phyloP scores from a whole-genome alignment of 2,888 invertebrate species.

The Synergus japonicus region DNA sequence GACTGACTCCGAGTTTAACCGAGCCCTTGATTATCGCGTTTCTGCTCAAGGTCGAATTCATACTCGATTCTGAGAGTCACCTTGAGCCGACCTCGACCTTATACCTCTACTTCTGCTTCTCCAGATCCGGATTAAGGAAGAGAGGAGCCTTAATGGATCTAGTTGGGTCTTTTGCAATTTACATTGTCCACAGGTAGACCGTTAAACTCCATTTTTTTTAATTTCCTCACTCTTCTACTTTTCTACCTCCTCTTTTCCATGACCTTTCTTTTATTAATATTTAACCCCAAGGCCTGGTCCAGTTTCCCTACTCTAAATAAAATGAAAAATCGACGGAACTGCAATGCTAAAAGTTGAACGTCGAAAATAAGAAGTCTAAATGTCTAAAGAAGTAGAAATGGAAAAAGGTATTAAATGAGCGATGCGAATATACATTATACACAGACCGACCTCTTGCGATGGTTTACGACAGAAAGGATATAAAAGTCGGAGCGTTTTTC shows the following conservation, averaged over 20 bases:
- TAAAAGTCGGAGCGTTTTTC: constrained; percentile 27
- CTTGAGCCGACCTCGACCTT: constrained; percentile 3
- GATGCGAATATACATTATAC: constrained; percentile 5
- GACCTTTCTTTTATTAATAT: too few species aligned
- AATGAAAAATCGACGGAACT: too few species aligned
- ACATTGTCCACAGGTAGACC: too few species aligned
- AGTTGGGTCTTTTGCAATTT: neutral
- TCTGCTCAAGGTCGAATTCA: constrained; percentile 5
- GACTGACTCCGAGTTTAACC: constrained; percentile 43
- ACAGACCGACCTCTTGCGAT: constrained; percentile 1
- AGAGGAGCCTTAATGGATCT: neutral
- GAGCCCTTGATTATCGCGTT: constrained; percentile 18
- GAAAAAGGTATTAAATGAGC: constrained; percentile 30
- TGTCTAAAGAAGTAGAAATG: neutral
- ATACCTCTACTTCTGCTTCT: neutral
- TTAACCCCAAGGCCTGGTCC: too few species aligned
- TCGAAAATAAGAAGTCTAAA: too few species aligned
- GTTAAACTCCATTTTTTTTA: too few species aligned
- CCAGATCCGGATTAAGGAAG: constrained; percentile 12
- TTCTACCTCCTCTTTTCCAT: too few species aligned
- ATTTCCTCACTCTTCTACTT: too few species aligned
- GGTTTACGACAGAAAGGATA: constrained; percentile 39
- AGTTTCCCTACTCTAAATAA: too few species aligned
- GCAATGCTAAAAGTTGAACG: neutral
- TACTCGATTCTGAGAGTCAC: neutral